phyloP scores from a whole-genome alignment of 2,113 vertebrate species.

The Chiloscyllium plagiosum region DNA sequence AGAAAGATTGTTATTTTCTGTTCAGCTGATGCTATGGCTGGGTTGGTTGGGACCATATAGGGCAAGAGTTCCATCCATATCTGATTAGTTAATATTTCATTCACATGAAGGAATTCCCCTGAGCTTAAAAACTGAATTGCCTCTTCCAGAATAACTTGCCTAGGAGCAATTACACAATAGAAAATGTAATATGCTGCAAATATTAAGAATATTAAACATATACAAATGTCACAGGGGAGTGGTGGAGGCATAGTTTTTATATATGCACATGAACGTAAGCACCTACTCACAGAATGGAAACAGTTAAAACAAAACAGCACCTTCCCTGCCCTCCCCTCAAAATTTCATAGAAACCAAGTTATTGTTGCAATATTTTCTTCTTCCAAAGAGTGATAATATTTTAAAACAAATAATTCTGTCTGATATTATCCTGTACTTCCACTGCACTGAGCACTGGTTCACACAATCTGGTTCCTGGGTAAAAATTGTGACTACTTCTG shows the following conservation, averaged over 20 bases:
- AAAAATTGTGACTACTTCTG: neutral
- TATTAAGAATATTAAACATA: neutral
- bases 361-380: neutral
- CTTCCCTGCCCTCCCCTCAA: neutral
- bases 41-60: slow-evolving; percentile 62
- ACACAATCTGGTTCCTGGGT: neutral
- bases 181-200: neutral
- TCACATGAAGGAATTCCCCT: slow-evolving; percentile 51
- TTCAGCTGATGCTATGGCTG: slow-evolving; percentile 53
- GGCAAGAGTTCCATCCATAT: slow-evolving; percentile 65
- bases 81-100: slow-evolving; percentile 49
- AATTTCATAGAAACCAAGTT: too few relatives aligned
- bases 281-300: too few relatives aligned
- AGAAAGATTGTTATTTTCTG: slow-evolving; percentile 58
- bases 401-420: neutral
- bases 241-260: neutral
- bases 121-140: slow-evolving; percentile 59
- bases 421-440: neutral
- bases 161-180: slow-evolving; percentile 44
- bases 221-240: neutral
- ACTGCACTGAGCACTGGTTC: neutral
- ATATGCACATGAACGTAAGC: neutral
- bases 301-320: neutral
- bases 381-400: neutral
- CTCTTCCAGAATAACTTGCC: slow-evolving; percentile 64